Evolutionary conservation across 2,888 invertebrate genomes (phyloP), one percentile per base, ranked within the genome.

Genomic region (Osedax frankpressi): DNA sequence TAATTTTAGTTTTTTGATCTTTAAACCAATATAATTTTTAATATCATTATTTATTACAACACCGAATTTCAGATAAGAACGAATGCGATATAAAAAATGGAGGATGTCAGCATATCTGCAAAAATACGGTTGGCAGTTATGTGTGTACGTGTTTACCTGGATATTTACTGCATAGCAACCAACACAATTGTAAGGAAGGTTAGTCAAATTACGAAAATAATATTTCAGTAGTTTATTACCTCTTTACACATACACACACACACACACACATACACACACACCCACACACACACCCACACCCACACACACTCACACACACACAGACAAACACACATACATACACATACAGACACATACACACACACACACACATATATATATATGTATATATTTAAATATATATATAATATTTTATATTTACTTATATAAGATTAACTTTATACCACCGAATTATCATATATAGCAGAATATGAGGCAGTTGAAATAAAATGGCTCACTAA

Each of bases 1-100:
- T 65, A 65, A 65, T 65, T 65, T 24, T 65, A 65, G 26, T 14
- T 14, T 14, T 19, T 14, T 59, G 59, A 14, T 19, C 14, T 59
- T 59, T 14, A 19, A 59, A 59, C 19, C 59, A 59, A 19, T 59
- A 14, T 14, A 59, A 14, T 59, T 14, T 59, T 14, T 14, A 59
- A 59, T 59, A 14, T 59, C 19, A 59, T 14, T 14, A 14, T 14
- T 59, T 11, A 11, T 44, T 6, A 44, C 44, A 6, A 44, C 44
- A 19, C 44, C 44, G 11, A 44, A 11, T 19, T 6, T 19, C 85
- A 89, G 97, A 97, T 85, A 92, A 92, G 84, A 96, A 98, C 83
- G 97, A 98, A 84, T 98, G 97, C 83, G 91, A 93, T 0, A 88
- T 89, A 28, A 91, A 94, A 82, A 97, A 97, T 82, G 97, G 96